phyloP scores from a whole-genome alignment of 1,140 invertebrate species.

The silkworm (Bombyx mori) region DNA sequence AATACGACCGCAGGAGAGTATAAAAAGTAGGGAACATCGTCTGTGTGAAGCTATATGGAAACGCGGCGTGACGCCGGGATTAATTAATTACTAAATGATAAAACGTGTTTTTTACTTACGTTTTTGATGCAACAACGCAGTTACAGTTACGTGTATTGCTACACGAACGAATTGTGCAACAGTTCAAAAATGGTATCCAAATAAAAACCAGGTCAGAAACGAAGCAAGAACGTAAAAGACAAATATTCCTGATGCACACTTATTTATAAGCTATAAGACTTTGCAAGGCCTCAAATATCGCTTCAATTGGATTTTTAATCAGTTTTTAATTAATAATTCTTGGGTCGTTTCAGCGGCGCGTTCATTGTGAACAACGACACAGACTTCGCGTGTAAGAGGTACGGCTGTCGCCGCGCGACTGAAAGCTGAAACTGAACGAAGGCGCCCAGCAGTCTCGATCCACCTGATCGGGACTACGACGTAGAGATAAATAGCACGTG shows the following conservation, averaged over 20 bases:
- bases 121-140: not conserved
- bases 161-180: constrained; percentile 31
- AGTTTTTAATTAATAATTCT: constrained; percentile 48
- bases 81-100: no score
- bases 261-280: constrained; percentile 2
- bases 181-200: constrained; percentile 21
- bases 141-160: not conserved
- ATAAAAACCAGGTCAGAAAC: constrained; percentile 41
- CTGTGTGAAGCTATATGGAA: no score
- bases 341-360: constrained; percentile 21
- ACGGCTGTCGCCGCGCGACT: constrained; percentile 46
- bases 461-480: constrained; percentile 18
- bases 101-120: no score
- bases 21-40: no score
- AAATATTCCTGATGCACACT: no score
- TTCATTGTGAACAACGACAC: constrained; percentile 11
- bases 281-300: constrained; percentile 27
- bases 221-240: not conserved
- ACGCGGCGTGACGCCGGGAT: no score
- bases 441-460: constrained; percentile 46
- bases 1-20: no score
- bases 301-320: constrained; percentile 11
- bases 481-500: not conserved
- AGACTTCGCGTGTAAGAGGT: constrained; percentile 8
- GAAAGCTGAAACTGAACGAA: constrained; percentile 12